phyloP scores from a whole-genome alignment of 1,140 invertebrate genomes.

The Temnothorax nylanderi region DNA sequence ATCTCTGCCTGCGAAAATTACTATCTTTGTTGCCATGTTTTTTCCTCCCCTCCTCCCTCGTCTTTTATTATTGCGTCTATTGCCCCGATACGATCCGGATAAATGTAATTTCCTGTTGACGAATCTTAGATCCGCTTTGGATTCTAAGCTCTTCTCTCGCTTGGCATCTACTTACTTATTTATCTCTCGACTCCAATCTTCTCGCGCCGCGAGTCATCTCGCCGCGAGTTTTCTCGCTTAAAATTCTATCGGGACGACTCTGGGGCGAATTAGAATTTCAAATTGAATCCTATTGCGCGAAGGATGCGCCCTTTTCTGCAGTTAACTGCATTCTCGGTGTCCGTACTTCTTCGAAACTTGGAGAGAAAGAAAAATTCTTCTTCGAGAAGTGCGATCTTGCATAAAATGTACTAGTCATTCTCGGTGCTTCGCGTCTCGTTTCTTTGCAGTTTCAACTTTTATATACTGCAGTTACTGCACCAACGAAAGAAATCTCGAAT shows the following conservation, averaged over 20 bases:
- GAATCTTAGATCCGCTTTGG: conserved; percentile 26
- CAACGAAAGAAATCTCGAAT: neutral
- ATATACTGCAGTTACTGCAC: neutral
- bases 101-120: conserved; percentile 35
- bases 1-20: too few relatives aligned
- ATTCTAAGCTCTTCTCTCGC: conserved; percentile 1
- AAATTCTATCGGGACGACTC: conserved; percentile 45
- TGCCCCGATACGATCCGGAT: neutral
- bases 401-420: conserved; percentile 25
- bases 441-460: conserved; percentile 41
- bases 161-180: conserved; percentile 36
- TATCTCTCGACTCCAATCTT: conserved; percentile 45
- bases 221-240: conserved; percentile 50
- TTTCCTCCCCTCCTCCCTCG: neutral
- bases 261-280: conserved; percentile 47
- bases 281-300: conserved; percentile 48
- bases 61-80: neutral
- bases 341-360: conserved; percentile 13
- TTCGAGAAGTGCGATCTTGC: conserved; percentile 26
- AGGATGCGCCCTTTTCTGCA: conserved; percentile 52
- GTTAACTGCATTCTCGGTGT: conserved; percentile 48
- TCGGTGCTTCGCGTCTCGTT: conserved; percentile 9
- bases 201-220: conserved; percentile 35
- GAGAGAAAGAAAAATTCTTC: conserved; percentile 2
- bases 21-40: neutral